Evolutionary conservation across 2,888 invertebrate species (phyloP).

Genomic region (Dermolepida albohirtum): DNA sequence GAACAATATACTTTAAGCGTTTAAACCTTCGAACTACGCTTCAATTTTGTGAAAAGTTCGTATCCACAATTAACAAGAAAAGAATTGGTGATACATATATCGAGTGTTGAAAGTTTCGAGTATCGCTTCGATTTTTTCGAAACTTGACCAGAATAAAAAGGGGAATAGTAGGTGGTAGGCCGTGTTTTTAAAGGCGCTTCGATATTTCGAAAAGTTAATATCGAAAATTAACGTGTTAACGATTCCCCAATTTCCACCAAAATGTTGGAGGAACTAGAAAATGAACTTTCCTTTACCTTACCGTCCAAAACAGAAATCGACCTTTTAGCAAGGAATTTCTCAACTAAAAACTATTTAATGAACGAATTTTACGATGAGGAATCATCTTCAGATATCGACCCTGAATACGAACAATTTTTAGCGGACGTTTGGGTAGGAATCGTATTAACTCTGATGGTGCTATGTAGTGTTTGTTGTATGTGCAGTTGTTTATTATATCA

Average conservation of each 20-base stretch:
- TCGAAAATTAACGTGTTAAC: background rate
- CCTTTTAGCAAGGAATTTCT: constrained; percentile 48
- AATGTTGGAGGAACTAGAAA: constrained; percentile 36
- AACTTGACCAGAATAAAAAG: no score
- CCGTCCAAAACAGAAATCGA: constrained; percentile 13
- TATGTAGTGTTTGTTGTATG: constrained; percentile 73
- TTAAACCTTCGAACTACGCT: no score
- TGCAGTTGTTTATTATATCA: constrained; percentile 74
- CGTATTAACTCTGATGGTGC: constrained; percentile 71
- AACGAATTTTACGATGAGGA: constrained; percentile 51
- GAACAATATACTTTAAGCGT: background rate
- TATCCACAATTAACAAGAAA: background rate
- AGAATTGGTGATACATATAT: no score
- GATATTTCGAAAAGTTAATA: no score
- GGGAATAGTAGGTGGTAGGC: no score
- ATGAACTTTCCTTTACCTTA: constrained; percentile 30
- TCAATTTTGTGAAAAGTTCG: background rate
- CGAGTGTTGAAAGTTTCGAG: no score
- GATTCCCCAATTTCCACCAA: background rate
- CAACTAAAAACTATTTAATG: constrained; percentile 47
- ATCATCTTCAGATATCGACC: constrained; percentile 56
- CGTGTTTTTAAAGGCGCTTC: no score
- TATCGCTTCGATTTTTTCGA: no score
- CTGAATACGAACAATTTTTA: constrained; percentile 69
- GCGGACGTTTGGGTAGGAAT: constrained; percentile 75